Evolutionary conservation across 2,888 invertebrate species (phyloP), one percentile per base, ranked within the genome.

Genomic region (Synanthedon formicaeformis): DNA sequence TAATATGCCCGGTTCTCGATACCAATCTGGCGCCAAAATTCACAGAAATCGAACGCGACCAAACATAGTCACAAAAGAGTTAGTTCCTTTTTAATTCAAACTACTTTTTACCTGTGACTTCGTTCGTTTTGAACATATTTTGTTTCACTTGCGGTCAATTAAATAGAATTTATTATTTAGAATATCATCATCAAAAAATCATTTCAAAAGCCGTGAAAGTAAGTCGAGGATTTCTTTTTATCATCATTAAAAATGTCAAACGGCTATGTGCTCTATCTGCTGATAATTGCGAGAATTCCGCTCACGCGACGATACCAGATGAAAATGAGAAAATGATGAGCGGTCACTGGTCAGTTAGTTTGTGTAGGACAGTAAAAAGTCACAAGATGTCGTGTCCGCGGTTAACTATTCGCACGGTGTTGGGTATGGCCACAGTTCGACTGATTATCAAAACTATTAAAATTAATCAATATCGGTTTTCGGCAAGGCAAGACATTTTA

Each of bases 21-120:
- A 77, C 61, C 51, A 61, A 81, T 83, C 84, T 77, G 81, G 81
- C 81, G 81, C 84, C 83, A 81, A 84, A 83, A 79, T 81, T 84
- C 80, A 84, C 80, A 78, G 83, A 81, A 81, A 67, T 69, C 60
- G 56, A 71, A 69, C 63, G 63, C 65, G 57, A 57, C 61, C 57
- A 57, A 58, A 57, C 50, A 64, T 60, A 62, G 57, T 34, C 34
- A 57, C 56, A 63, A 64, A 69, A 65, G 58, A 61, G 49, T 52
- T 52, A 54, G 54, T 59, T 54, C 57, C 57, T 55, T 60, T 67
- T 70, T 8, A 27, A 27, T 27, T 27, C 6, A 27, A 34, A 34
- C 34, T 34, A 27, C 1, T 34, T 34, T 10, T 34, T 34, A 34
- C 34, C 34, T 34, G 34, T 34, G 34, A 8, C 34, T 34, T 34